Conservation (phyloP, 2,113 vertebrate species). For the Hydrochoerus hydrochaeris region DNA sequence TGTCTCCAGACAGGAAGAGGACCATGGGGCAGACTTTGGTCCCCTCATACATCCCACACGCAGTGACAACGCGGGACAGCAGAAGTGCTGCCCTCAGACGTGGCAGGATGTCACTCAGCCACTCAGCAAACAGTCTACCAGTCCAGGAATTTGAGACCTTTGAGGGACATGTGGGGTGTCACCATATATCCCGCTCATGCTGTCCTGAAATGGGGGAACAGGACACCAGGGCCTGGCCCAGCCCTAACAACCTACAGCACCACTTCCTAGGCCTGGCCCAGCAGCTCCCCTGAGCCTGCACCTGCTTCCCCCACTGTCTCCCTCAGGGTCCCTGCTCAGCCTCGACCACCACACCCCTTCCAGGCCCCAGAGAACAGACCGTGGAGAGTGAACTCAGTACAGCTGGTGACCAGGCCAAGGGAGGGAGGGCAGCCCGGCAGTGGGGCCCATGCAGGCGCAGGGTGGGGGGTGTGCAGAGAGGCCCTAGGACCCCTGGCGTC, state of each 20-base stretch:
- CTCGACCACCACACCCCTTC: not conserved
- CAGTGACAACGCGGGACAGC: not conserved
- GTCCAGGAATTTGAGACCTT: not conserved
- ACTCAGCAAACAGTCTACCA: not conserved
- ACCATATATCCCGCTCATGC: not conserved
- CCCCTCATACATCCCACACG: too few species aligned
- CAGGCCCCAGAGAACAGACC: not conserved
- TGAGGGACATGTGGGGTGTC: fast-evolving
- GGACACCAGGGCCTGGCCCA: not conserved
- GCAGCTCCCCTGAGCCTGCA: not conserved
- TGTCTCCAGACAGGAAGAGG: not conserved
- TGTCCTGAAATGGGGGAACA: not conserved
- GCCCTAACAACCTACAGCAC: not conserved
- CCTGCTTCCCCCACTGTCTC: not conserved
- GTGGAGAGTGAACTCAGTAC: not conserved
- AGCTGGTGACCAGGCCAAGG: too few species aligned
- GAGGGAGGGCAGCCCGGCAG: not conserved
- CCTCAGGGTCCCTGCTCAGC: not conserved
- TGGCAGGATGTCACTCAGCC: not conserved
- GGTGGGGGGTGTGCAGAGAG: not conserved
- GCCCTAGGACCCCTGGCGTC: not conserved
- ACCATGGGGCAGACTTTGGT: not conserved
- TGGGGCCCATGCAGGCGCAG: not conserved
- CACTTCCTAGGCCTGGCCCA: not conserved
- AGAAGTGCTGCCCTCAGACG: not conserved